Conservation (phyloP, 2,113 vertebrate species). For the Indri indri region DNA sequence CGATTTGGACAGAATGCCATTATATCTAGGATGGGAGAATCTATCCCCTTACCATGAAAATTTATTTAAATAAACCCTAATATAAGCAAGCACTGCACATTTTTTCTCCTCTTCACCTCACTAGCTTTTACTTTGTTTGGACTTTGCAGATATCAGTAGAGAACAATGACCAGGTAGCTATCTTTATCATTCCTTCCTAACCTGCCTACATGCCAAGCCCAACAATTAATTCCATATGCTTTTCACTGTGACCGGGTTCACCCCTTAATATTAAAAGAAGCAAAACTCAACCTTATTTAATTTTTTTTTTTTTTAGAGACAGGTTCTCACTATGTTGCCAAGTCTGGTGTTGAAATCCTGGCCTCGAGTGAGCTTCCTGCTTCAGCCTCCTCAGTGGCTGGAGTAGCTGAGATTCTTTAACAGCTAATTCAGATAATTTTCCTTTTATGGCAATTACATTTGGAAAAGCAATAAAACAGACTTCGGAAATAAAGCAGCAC, state of each 20-base stretch:
- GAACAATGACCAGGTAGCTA: neutral
- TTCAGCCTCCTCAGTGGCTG: neutral
- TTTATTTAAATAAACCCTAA: slow-evolving; percentile 29
- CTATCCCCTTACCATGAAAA: neutral
- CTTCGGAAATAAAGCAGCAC: slow-evolving; percentile 28
- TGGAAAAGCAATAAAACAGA: neutral
- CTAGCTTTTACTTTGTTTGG: neutral
- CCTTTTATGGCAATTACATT: neutral
- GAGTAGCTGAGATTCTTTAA: neutral
- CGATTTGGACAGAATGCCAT: neutral
- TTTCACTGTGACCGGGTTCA: neutral
- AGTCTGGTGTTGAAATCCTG: neutral
- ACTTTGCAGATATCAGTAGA: neutral
- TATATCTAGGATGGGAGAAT: neutral
- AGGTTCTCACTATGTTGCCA: neutral
- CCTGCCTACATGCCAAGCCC: neutral
- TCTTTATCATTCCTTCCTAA: neutral
- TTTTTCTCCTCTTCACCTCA: neutral
- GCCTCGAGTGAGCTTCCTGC: neutral
- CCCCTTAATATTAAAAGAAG: neutral
- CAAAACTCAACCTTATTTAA: neutral
- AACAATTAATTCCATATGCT: neutral
- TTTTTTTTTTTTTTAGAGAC: neutral
- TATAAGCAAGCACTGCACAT: neutral
- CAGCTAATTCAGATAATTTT: slow-evolving; percentile 16